These are phyloP conservation scores for Pluvialis apricaria DNA, from an alignment of 2,113 vertebrate genomes.

Conservation along the genomic window DNA sequence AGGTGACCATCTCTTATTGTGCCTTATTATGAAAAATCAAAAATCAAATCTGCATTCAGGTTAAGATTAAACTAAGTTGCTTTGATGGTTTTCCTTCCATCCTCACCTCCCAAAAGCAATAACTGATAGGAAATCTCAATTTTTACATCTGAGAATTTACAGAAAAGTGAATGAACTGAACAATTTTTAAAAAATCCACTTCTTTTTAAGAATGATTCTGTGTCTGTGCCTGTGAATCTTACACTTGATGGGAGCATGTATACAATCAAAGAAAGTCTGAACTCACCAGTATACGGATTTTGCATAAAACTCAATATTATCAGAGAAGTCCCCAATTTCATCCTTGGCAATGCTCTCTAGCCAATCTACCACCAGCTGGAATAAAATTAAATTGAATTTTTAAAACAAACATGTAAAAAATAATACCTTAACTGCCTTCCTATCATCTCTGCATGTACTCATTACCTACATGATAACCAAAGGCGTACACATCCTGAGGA, in stretches of 20 bases:
- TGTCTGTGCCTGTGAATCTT: not conserved
- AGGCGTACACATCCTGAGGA: not conserved
- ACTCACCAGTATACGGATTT: conserved; percentile 98
- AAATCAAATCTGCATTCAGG: not conserved
- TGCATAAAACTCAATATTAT: conserved; percentile 97
- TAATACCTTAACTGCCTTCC: not conserved
- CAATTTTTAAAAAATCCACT: not conserved
- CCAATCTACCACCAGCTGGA: conserved; percentile 96
- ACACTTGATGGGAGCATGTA: not conserved
- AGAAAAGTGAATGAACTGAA: not conserved
- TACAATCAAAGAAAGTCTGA: not conserved
- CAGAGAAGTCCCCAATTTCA: conserved; percentile 93
- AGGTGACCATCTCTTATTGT: not conserved
- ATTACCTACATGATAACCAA: not conserved
- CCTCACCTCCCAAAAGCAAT: not conserved
- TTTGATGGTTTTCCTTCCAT: not conserved
- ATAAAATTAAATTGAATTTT: conserved; percentile 23
- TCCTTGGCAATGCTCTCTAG: conserved; percentile 96
- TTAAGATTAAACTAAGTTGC: not conserved
- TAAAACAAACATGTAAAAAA: not conserved
- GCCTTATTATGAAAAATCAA: not conserved
- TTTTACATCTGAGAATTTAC: not conserved
- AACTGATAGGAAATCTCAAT: not conserved
- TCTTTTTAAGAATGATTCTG: not conserved
- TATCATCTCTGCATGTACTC: not conserved